Percentiles rank a stretch among this genome's conserved stretches.
Evolutionary conservation across 2,797 vertebrate species (phyloP).

Genomic region (Chiropotes sagulatus): DNA sequence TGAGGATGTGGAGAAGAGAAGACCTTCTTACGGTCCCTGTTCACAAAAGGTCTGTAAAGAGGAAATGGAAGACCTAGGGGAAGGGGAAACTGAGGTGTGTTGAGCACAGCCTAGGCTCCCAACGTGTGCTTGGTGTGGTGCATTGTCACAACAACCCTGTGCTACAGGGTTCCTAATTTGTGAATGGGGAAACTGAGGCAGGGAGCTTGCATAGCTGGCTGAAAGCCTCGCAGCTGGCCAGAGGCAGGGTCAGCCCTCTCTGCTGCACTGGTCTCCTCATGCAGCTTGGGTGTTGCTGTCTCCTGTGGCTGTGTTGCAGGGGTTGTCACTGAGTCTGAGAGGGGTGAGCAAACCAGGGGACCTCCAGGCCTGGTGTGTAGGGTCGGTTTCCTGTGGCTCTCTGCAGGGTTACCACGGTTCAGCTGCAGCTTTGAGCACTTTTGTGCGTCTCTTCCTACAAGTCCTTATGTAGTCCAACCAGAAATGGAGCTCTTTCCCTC

Average conservation of each 20-base stretch:
- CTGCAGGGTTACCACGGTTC: rapidly evolving
- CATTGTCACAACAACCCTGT: neutral
- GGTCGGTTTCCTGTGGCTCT: neutral
- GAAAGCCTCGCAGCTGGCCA: neutral
- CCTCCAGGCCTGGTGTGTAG: neutral
- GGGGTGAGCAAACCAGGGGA: neutral
- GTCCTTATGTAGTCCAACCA: neutral
- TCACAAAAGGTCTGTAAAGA: neutral
- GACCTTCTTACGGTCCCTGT: neutral
- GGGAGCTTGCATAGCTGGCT: neutral
- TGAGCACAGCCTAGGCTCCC: neutral
- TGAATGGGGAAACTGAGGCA: neutral
- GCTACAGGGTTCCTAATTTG: neutral
- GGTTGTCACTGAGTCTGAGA: neutral
- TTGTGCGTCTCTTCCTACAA: neutral
- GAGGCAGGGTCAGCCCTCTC: neutral
- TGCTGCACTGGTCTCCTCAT: too few relatives aligned
- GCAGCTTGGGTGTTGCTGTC: rapidly evolving
- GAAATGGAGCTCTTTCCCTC: neutral
- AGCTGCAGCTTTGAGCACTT: neutral
- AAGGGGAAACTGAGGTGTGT: neutral
- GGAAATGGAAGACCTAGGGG: neutral
- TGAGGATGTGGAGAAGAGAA: neutral
- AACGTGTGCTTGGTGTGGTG: neutral
- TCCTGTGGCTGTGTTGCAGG: neutral